Evolutionary conservation across 2,888 invertebrate species (phyloP).

Genomic region (Taenaris catops): DNA sequence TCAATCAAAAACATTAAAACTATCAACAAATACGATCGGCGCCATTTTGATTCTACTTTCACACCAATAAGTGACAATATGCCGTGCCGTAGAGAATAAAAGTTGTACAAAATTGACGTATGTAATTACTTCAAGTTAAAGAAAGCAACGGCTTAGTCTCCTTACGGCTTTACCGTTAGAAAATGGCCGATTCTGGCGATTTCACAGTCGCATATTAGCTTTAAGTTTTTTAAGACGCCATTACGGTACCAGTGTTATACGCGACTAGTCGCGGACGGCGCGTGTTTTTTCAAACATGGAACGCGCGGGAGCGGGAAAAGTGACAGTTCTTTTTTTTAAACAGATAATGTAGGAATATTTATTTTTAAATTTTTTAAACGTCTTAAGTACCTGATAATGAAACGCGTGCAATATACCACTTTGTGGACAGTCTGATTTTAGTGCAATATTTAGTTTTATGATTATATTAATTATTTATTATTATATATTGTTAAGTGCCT

Average conservation of each 20-base stretch:
- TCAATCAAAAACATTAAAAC: constrained; percentile 16
- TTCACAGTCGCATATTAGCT: constrained; percentile 62
- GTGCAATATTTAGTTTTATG: constrained; percentile 57
- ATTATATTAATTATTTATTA: constrained; percentile 33
- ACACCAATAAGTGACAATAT: constrained; percentile 14
- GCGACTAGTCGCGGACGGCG: constrained; percentile 43
- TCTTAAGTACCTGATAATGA: constrained; percentile 28
- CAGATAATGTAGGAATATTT: constrained; percentile 16
- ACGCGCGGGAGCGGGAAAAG: constrained; percentile 26
- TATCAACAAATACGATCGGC: background rate
- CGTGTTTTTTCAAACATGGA: constrained; percentile 34
- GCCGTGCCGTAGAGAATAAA: constrained; percentile 14
- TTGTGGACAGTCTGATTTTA: constrained; percentile 60
- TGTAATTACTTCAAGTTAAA: constrained; percentile 37
- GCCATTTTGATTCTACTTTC: constrained; percentile 8
- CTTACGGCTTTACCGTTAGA: constrained; percentile 55
- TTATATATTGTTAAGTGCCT: constrained; percentile 29
- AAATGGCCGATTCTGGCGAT: constrained; percentile 48
- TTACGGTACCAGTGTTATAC: constrained; percentile 32
- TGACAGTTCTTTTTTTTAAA: constrained; percentile 28
- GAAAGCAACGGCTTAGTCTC: constrained; percentile 33
- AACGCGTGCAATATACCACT: constrained; percentile 60
- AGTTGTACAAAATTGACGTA: constrained; percentile 22
- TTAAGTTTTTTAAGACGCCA: constrained; percentile 25
- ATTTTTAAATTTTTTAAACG: constrained; percentile 22